Conservation (phyloP, 2,797 vertebrate genomes). For the Apogon talboti region DNA sequence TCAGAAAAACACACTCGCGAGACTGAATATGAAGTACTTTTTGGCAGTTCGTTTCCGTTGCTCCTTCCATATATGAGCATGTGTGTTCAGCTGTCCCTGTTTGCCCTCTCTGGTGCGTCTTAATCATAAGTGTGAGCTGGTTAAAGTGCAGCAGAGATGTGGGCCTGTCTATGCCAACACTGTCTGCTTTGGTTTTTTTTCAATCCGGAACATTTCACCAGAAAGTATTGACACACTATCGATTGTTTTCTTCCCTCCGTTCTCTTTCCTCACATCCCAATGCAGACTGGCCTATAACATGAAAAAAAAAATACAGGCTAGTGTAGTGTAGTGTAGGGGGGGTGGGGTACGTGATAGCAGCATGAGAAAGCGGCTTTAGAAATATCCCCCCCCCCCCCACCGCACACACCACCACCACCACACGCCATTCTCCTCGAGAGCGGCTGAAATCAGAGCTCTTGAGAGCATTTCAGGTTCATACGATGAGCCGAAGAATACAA, state of each 20-base stretch:
- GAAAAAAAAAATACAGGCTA: background rate
- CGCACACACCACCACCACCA: background rate
- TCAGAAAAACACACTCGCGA: background rate
- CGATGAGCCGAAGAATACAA: slow-evolving; percentile 55
- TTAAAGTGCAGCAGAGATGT: slow-evolving; percentile 24
- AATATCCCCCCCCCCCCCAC: slow-evolving; percentile 42
- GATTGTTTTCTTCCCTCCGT: slow-evolving; percentile 27
- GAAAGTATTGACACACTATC: slow-evolving; percentile 57
- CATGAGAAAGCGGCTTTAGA: slow-evolving; percentile 61
- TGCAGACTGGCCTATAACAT: slow-evolving; percentile 12
- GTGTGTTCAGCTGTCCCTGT: slow-evolving; percentile 33
- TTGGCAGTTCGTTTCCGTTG: slow-evolving; percentile 4
- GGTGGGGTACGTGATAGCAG: slow-evolving; percentile 30
- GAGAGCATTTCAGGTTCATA: slow-evolving; percentile 66
- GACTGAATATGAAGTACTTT: slow-evolving; percentile 8
- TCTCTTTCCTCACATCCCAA: slow-evolving; percentile 33
- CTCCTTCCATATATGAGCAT: slow-evolving; percentile 23
- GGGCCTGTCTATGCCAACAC: slow-evolving; percentile 24
- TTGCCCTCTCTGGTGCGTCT: slow-evolving; percentile 38
- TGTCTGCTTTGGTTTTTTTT: slow-evolving; percentile 34
- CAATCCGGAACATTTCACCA: slow-evolving; percentile 31
- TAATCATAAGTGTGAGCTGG: slow-evolving; percentile 26
- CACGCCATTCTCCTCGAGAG: slow-evolving; percentile 52
- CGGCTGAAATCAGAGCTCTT: slow-evolving; percentile 70
- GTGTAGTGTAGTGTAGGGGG: slow-evolving; percentile 5